phyloP scores from a whole-genome alignment of 2,797 vertebrate genomes.

The Benthosema pterotum region DNA sequence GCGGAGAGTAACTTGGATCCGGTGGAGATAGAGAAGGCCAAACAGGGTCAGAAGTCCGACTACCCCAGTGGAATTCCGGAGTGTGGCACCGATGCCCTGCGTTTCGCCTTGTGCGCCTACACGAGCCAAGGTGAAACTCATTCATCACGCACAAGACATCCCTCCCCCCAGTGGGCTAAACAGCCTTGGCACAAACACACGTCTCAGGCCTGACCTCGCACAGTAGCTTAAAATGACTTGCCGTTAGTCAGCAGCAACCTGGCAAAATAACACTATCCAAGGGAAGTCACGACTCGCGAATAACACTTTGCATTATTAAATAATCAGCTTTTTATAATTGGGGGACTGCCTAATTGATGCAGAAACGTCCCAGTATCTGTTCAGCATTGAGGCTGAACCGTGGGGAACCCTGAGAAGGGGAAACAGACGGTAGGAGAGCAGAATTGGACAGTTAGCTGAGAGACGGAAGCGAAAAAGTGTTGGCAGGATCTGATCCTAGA shows the following conservation, averaged over 20 bases:
- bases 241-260: not conserved
- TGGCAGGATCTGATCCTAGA: no score
- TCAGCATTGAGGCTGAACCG: no score
- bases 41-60: constrained; percentile 88
- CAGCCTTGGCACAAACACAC: constrained; percentile 2
- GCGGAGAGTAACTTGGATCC: constrained; percentile 89
- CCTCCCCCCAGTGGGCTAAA: constrained; percentile 1
- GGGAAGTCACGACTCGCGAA: not conserved
- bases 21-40: constrained; percentile 87
- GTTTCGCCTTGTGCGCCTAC: constrained; percentile 86
- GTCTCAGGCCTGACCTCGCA: constrained; percentile 16
- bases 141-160: not conserved
- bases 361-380: no score
- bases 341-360: no score
- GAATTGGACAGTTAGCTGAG: no score
- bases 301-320: constrained; percentile 1
- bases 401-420: no score
- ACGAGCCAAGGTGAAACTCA: constrained; percentile 81
- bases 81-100: constrained; percentile 86
- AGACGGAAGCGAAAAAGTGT: no score
- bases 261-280: not conserved
- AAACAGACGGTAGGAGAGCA: no score
- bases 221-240: constrained; percentile 1
- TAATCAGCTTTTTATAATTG: not conserved
- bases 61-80: constrained; percentile 87